phyloP scores from a whole-genome alignment of 2,888 invertebrate genomes.

The Tinea pellionella region DNA sequence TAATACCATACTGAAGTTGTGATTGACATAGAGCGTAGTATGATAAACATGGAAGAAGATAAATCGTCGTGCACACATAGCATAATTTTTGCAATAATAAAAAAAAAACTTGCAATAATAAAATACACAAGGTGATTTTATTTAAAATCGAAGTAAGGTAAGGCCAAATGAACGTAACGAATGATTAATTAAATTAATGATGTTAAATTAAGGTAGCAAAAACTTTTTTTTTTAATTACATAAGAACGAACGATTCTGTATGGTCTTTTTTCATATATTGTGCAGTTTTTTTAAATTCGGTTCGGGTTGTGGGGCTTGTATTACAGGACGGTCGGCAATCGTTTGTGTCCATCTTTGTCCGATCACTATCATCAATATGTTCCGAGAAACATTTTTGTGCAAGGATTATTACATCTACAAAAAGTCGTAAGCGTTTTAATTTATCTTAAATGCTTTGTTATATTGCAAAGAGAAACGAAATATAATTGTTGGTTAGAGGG shows the following conservation, averaged over 20 bases:
- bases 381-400: conserved; percentile 16
- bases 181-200: neutral
- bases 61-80: too few relatives aligned
- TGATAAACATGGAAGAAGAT: too few relatives aligned
- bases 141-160: too few relatives aligned
- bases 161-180: neutral
- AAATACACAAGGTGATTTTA: too few relatives aligned
- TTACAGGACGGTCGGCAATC: conserved; percentile 6
- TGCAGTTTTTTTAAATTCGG: neutral
- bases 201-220: neutral
- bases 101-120: too few relatives aligned
- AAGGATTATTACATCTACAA: conserved; percentile 11
- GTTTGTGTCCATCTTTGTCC: conserved; percentile 6
- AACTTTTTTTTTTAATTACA: neutral
- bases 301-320: neutral
- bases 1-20: too few relatives aligned
- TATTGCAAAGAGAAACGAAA: neutral
- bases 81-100: too few relatives aligned
- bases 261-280: neutral
- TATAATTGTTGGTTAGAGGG: too few relatives aligned
- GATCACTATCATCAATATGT: conserved; percentile 16
- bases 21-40: too few relatives aligned
- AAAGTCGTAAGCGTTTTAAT: neutral
- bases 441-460: neutral
- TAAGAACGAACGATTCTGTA: neutral